phyloP scores from a whole-genome alignment of 2,888 invertebrate genomes.

The Amblyjoppa proteus region DNA sequence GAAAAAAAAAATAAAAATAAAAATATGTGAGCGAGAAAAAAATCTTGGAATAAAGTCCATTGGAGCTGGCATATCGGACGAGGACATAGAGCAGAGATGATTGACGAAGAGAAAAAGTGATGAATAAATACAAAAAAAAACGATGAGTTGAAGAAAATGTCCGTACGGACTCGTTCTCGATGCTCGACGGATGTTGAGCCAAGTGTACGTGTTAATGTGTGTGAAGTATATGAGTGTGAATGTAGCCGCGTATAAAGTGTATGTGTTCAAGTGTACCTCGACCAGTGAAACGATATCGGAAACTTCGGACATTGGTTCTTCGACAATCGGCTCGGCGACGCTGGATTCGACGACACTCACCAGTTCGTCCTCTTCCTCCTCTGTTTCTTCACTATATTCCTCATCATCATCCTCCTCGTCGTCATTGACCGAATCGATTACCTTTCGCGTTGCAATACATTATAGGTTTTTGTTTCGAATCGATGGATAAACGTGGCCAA shows the following conservation, averaged over 20 bases:
- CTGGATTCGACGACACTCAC: constrained; percentile 80
- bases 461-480: constrained; percentile 32
- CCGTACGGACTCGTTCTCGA: not conserved
- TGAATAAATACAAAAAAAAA: not conserved
- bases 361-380: constrained; percentile 76
- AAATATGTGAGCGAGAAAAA: constrained; percentile 13
- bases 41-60: not conserved
- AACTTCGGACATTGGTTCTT: constrained; percentile 76
- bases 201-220: constrained; percentile 36
- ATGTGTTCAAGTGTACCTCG: constrained; percentile 77
- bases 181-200: constrained; percentile 10
- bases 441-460: constrained; percentile 51
- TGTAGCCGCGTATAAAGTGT: constrained; percentile 57
- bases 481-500: constrained; percentile 5
- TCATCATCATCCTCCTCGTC: constrained; percentile 69
- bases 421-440: constrained; percentile 57
- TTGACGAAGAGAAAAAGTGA: not conserved
- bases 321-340: constrained; percentile 76
- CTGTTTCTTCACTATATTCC: constrained; percentile 68
- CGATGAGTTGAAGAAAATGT: not conserved
- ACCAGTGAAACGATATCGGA: constrained; percentile 75
- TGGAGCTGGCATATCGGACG: not conserved
- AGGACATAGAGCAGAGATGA: not conserved
- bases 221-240: not conserved
- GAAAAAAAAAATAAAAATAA: constrained; percentile 78